These are phyloP conservation scores for Lacerta bilineata DNA, from an alignment of 2,797 vertebrate species.

Conservation along the genomic window DNA sequence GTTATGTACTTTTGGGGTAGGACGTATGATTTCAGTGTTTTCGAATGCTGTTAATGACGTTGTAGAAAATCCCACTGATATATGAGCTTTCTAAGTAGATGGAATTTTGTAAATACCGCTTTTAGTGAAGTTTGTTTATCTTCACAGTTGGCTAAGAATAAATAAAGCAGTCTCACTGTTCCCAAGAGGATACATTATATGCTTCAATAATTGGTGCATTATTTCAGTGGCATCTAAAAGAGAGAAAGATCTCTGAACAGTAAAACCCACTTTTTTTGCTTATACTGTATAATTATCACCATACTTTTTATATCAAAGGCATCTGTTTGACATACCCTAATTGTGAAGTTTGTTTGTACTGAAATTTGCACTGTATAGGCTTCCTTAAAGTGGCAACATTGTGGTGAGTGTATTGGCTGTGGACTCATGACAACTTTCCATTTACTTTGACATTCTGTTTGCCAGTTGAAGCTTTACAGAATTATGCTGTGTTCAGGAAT, in stretches of 20 bases:
- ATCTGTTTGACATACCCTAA: constrained; percentile 50
- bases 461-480: constrained; percentile 15
- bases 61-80: constrained; percentile 4
- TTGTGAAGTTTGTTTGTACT: constrained; percentile 30
- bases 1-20: too few relatives aligned
- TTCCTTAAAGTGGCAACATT: constrained; percentile 40
- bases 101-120: constrained; percentile 64
- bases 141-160: constrained; percentile 78
- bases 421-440: constrained; percentile 29
- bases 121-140: constrained; percentile 80
- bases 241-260: constrained; percentile 75
- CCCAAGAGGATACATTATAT: constrained; percentile 68
- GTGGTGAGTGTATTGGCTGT: background rate
- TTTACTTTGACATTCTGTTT: background rate
- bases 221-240: constrained; percentile 72
- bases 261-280: constrained; percentile 71
- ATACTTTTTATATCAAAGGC: constrained; percentile 62
- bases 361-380: constrained; percentile 44
- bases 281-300: constrained; percentile 63
- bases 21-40: background rate
- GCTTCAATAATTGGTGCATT: constrained; percentile 76
- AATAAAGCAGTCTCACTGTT: constrained; percentile 75
- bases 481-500: background rate
- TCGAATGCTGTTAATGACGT: background rate
- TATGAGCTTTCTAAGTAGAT: constrained; percentile 54